Base-by-base conservation (phyloP, 2,113 vertebrate genomes). In the Abramis brama region DNA sequence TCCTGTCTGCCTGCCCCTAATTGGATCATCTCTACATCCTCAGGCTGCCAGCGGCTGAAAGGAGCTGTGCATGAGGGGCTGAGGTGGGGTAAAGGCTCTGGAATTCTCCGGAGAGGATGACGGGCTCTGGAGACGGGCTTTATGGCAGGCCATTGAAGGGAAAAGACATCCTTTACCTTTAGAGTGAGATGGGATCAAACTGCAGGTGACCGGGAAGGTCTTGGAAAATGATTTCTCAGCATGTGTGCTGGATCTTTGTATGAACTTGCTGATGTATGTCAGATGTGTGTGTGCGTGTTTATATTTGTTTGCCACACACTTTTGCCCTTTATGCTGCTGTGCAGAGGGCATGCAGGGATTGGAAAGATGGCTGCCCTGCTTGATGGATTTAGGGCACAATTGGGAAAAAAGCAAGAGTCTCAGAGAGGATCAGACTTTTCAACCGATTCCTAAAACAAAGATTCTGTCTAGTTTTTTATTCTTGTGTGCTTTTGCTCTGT, bases 11-110 rank as follows among this genome's bases (percentile, higher is more conserved):
- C 39, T 73, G 88, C 59, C 75, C 85, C 90, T 88, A 90, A 87
- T 36, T 74, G 86, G 91, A 92, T 93, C 88, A 89, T 90, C 89
- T 90, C 88, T 86, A 85, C 89, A 84, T 88, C 86, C 83, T 86
- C 86, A 86, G 73, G 79, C 75, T 87, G 86, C 50, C 66, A 68
- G 30, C 4, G 59, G 79, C 62, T 71, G 80, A 59, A 43, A 86
- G 84, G 86, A 78, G 71, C 47, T 74, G 76, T 84, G 85, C 43
- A n/a, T 66, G 6, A 8, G 33, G 39, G 52, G 70, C 45, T 79
- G 78, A 73, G 59, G 45, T 64, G 66, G 23, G n/a, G 57, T 52
- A 64, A 78, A 82, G 59, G 50, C 81, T 83, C 66, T 83, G 81
- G 68, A 83, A 73, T 57, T 83, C 66, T 83, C 68, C n/a, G 23